Evolutionary conservation across 2,113 vertebrate species (phyloP), one percentile per base, ranked within the genome.

Genomic region (Chamaea fasciata): DNA sequence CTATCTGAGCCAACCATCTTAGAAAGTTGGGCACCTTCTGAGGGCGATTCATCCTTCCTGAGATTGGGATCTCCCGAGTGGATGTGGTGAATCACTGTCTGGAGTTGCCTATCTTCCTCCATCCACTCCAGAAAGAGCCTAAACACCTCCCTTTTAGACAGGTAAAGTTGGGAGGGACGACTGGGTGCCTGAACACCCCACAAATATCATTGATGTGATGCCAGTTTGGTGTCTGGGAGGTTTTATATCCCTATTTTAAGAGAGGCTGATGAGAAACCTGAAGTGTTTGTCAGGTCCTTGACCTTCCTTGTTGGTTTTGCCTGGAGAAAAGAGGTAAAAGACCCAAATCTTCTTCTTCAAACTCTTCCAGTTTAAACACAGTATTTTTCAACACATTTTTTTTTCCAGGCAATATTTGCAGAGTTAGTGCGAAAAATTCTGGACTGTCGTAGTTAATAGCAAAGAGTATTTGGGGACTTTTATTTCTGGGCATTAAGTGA

Each of bases 31-130:
- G 52, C 83, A 94, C 68, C 86, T 68, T 93, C 73, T 81, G 71
- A 81, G 89, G 76, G 89, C 17, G 28, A 90, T 93, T 95, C 92
- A 95, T 87, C 92, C 86, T 97, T 95, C 94, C 94, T 95, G 56
- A 90, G 95, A 97, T 93, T 77, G 86, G 73, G 85, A 97, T 97
- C 96, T 89, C 71, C 55, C 41, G 5, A 37, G 86, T 93, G 94
- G 92, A 96, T 96, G 64, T 92, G 83, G 21, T 94, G 94, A 96
- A 77, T 97, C 96, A 97, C 91, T 94, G 96, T 96, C 95, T 97
- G 96, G 94, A 97, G 91, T 8, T 93, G 73, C 12, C 80, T 95
- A 9, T 93, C 88, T 94, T 46, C 91, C 92, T 95, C 73, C 69
- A 92, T 75, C 91, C 89, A 75, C 80, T 92, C 92, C 33, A 93